Evolutionary conservation across 2,888 invertebrate genomes (phyloP).

Genomic region (Chymomyza amoena): DNA sequence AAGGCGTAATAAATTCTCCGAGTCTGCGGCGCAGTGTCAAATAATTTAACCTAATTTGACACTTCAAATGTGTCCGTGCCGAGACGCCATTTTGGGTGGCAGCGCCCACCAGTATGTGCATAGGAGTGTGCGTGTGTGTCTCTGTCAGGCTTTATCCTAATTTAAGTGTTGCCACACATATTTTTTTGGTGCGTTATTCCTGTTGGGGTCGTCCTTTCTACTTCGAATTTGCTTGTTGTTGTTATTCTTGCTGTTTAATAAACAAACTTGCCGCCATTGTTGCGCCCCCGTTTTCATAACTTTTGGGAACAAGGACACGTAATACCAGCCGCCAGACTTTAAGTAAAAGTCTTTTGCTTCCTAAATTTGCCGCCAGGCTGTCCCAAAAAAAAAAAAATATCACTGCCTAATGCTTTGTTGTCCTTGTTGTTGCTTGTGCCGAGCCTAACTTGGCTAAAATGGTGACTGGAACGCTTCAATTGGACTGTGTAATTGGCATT

Average conservation of each 20-base stretch:
- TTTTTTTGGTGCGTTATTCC: constrained; percentile 48
- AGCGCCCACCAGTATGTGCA: background rate
- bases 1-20: constrained; percentile 54
- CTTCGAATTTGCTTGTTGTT: constrained; percentile 25
- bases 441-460: background rate
- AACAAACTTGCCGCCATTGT: constrained; percentile 32
- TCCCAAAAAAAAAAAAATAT: no score
- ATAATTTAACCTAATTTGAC: constrained; percentile 77
- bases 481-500: background rate
- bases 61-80: constrained; percentile 55
- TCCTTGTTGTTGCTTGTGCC: background rate
- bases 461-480: background rate
- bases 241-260: constrained; percentile 62
- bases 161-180: constrained; percentile 60
- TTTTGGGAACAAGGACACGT: background rate
- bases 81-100: background rate
- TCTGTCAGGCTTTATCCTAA: constrained; percentile 53
- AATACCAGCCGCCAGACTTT: background rate
- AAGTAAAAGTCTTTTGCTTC: background rate
- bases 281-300: constrained; percentile 2
- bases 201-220: background rate
- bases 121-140: background rate
- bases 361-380: background rate
- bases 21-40: constrained; percentile 63
- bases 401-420: background rate